Evolutionary conservation across 2,888 invertebrate genomes (phyloP), one percentile per base, ranked within the genome.

Genomic region (Philaethria dido): DNA sequence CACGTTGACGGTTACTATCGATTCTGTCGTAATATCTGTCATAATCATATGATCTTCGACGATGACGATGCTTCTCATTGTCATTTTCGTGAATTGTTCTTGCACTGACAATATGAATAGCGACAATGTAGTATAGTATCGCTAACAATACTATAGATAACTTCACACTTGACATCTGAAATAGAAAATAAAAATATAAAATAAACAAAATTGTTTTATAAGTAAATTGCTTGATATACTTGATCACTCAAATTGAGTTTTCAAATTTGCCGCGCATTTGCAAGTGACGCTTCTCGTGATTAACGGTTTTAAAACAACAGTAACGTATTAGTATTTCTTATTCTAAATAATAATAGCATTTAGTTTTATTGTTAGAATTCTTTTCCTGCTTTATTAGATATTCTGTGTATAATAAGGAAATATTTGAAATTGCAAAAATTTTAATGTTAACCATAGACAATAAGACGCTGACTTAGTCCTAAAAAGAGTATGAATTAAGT

Each of bases 91-190:
- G 80, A 59, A 71, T 18, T 22, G 63, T 61, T 66, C 66, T 78
- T 16, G 81, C 80, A 66, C 78, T 79, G 25, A 82, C 84, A 5
- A 73, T 85, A 0, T 52, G n/a, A 33, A 33, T 29, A 2, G 16
- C 29, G 11, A 52, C 16, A 11, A 29, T 52, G 16, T 33, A 52
- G 50, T 84, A 68, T 52, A 85, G 67, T 16, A 82, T 55, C 44
- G 79, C 80, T 50, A 86, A 68, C 29, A 86, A 65, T 62, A 84
- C 22, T 59, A 74, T 66, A 16, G 82, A 70, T 62, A 74, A 78
- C 66, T 85, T 83, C 89, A 39, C 39, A 39, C 39, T 39, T 39
- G 39, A 39, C 39, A 89, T 90, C 89, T 89, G 84, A 62, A 84
- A 84, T 75, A 77, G 70, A 73, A 66, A 73, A 72, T 64, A 74